A percentile compares a stretch with the other conserved stretches of the same genome.
Conservation (phyloP, 2,113 vertebrate species). For the Heptranchias perlo region DNA sequence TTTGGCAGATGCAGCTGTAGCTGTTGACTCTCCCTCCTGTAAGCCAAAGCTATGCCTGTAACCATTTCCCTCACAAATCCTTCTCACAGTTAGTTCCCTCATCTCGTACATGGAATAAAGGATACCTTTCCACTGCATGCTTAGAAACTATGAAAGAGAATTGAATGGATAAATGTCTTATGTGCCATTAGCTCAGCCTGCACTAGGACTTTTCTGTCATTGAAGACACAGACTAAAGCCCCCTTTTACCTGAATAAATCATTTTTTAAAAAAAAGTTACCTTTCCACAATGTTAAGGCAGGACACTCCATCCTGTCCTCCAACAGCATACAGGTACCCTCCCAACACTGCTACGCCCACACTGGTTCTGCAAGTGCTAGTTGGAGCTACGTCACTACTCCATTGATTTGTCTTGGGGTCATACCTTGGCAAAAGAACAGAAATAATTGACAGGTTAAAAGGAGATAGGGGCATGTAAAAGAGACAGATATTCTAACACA, state of each 20-base stretch:
- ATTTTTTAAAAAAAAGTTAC: slow-evolving; percentile 39
- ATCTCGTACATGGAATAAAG: not conserved
- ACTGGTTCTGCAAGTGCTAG: slow-evolving; percentile 49
- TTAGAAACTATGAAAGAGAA: not conserved
- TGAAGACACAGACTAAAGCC: not conserved
- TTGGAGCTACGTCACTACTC: slow-evolving; percentile 55
- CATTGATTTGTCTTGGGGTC: slow-evolving; percentile 52
- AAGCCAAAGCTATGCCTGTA: not conserved
- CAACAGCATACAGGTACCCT: slow-evolving; percentile 52
- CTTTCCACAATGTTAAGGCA: slow-evolving; percentile 54
- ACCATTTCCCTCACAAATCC: not conserved
- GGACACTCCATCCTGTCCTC: slow-evolving; percentile 49
- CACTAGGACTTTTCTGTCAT: not conserved
- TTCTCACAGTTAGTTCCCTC: not conserved
- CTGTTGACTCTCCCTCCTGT: not conserved
- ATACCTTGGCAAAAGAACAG: slow-evolving; percentile 46
- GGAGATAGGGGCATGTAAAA: not conserved
- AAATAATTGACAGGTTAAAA: not conserved
- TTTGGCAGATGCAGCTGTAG: not conserved
- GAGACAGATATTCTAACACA: not conserved
- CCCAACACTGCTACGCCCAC: slow-evolving; percentile 50
- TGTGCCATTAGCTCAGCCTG: too few species aligned
- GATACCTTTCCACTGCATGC: not conserved
- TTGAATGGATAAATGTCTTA: not conserved
- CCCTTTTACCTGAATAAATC: not conserved